Percentiles rank a stretch among this genome's conserved stretches.
phyloP scores from a whole-genome alignment of 2,888 invertebrate species.

The Sceliomorpha sp. region DNA sequence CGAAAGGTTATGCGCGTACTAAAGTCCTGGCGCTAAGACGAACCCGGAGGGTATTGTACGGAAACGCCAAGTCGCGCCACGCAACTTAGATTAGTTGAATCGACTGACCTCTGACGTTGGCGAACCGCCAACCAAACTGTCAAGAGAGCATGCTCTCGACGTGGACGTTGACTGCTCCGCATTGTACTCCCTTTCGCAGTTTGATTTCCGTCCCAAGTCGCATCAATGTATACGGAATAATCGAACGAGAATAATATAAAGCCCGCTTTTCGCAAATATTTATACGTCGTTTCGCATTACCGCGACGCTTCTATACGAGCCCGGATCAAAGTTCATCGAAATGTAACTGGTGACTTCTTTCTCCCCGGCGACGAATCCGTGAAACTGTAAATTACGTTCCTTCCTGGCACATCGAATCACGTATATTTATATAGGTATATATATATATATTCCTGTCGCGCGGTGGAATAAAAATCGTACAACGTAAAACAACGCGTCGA shows the following conservation, averaged over 20 bases:
- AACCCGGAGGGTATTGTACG: slow-evolving; percentile 58
- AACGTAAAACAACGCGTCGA: neutral
- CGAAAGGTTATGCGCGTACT: slow-evolving; percentile 50
- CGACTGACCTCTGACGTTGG: slow-evolving; percentile 72
- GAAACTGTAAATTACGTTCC: too few relatives aligned
- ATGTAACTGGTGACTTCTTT: too few relatives aligned
- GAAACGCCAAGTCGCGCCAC: slow-evolving; percentile 72
- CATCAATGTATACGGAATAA: slow-evolving; percentile 13
- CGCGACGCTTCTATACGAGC: too few relatives aligned
- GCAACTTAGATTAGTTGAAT: slow-evolving; percentile 78
- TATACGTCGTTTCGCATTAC: too few relatives aligned
- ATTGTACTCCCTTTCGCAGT: slow-evolving; percentile 43
- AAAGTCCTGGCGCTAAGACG: slow-evolving; percentile 57
- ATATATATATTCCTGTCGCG: too few relatives aligned
- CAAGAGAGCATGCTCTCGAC: slow-evolving; percentile 53
- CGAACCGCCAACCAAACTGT: slow-evolving; percentile 68
- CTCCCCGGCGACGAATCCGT: too few relatives aligned
- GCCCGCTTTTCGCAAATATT: neutral
- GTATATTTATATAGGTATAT: too few relatives aligned
- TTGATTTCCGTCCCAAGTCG: slow-evolving; percentile 20
- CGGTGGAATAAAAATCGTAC: too few relatives aligned
- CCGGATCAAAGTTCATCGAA: too few relatives aligned
- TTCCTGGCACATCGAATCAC: too few relatives aligned
- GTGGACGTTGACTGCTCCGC: slow-evolving; percentile 43
- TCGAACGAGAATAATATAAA: too few relatives aligned